A percentile compares a stretch with the other conserved stretches of the same genome.
Evolutionary conservation across 2,113 vertebrate species (phyloP).

Genomic region (Calonectris borealis): DNA sequence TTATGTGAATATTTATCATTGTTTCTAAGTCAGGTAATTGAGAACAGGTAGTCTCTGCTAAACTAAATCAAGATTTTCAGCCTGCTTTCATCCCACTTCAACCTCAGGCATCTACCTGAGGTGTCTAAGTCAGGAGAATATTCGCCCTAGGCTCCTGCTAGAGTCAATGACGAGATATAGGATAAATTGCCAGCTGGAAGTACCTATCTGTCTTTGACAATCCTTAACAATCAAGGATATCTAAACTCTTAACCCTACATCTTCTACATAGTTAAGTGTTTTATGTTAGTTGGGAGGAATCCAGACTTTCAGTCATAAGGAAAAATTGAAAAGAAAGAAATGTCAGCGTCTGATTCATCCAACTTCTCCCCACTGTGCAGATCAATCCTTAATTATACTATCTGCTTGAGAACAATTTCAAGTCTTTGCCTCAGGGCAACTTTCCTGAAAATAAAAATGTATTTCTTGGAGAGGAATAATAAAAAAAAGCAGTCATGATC

Average conservation of each 20-base stretch:
- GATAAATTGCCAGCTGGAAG: slow-evolving; percentile 29
- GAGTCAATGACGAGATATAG: background rate
- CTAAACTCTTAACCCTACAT: background rate
- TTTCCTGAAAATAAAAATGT: slow-evolving; percentile 57
- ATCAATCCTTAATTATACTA: slow-evolving; percentile 65
- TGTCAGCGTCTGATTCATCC: slow-evolving; percentile 56
- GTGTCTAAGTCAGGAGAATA: slow-evolving; percentile 3
- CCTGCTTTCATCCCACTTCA: slow-evolving; percentile 31
- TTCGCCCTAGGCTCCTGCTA: slow-evolving; percentile 15
- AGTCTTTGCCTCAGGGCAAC: slow-evolving; percentile 33
- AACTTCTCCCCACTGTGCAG: slow-evolving; percentile 37
- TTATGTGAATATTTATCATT: background rate
- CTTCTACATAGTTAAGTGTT: background rate
- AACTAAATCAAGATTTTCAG: background rate
- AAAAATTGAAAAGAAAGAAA: slow-evolving; percentile 34
- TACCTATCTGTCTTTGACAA: slow-evolving; percentile 18
- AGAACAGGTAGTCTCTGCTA: background rate
- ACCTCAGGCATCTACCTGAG: background rate
- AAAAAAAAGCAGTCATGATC: background rate
- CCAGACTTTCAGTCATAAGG: background rate
- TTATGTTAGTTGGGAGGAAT: slow-evolving; percentile 4
- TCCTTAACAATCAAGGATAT: background rate
- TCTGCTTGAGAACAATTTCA: slow-evolving; percentile 55
- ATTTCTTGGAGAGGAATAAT: slow-evolving; percentile 28
- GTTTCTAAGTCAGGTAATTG: background rate